phyloP scores from a whole-genome alignment of 2,888 invertebrate species.

The Drosophila nigritarsus region DNA sequence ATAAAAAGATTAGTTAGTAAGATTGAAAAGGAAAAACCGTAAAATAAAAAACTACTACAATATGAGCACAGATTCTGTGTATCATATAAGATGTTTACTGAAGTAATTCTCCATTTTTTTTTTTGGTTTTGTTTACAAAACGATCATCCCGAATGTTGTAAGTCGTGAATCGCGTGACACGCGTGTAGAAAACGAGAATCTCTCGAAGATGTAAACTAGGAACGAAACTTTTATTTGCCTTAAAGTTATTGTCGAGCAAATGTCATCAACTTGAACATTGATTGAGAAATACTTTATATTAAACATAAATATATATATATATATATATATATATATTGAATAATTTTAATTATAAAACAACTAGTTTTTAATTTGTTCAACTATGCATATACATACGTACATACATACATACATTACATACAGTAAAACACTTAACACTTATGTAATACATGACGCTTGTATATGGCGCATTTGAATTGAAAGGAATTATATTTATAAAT shows the following conservation, averaged over 20 bases:
- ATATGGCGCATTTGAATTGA: constrained; percentile 48
- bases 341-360: constrained; percentile 35
- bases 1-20: constrained; percentile 56
- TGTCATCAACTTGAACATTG: constrained; percentile 33
- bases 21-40: constrained; percentile 35
- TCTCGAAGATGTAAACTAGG: constrained; percentile 76
- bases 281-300: constrained; percentile 43
- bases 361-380: constrained; percentile 57
- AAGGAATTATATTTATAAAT: constrained; percentile 20
- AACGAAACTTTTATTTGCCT: constrained; percentile 84
- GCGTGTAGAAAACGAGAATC: constrained; percentile 49
- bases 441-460: constrained; percentile 58
- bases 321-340: constrained; percentile 27
- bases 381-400: constrained; percentile 10
- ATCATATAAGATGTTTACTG: constrained; percentile 39
- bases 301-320: not conserved
- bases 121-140: constrained; percentile 16
- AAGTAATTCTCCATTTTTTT: constrained; percentile 28
- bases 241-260: constrained; percentile 74
- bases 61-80: constrained; percentile 45
- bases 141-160: constrained; percentile 16
- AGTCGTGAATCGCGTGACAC: constrained; percentile 20
- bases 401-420: constrained; percentile 22
- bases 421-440: constrained; percentile 30
- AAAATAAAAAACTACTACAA: constrained; percentile 41